phyloP scores from a whole-genome alignment of 2,113 vertebrate genomes.

The Sardina pilchardus region DNA sequence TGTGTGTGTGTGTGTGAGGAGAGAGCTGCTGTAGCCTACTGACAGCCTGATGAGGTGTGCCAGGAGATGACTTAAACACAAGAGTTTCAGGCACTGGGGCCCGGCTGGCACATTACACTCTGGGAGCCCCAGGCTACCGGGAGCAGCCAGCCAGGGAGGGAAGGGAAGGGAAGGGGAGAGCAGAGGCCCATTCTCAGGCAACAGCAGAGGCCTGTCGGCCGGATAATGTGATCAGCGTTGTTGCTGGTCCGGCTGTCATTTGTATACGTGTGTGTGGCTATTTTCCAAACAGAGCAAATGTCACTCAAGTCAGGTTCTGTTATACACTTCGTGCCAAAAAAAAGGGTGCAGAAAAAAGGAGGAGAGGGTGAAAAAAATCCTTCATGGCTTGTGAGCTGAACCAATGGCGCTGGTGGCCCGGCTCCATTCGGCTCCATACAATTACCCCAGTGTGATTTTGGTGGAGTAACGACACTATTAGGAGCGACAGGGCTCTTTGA shows the following conservation, averaged over 20 bases:
- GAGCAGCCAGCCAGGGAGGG: not conserved
- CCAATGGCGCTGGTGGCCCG: not conserved
- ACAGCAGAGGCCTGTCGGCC: not conserved
- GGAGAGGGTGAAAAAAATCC: not conserved
- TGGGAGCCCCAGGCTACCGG: not conserved
- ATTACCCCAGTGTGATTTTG: conserved; percentile 10
- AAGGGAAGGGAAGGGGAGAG: not conserved
- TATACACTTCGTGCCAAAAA: not conserved
- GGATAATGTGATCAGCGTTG: not conserved
- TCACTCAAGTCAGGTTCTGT: conserved; percentile 4
- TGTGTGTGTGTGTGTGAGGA: not conserved
- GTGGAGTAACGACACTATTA: conserved; percentile 17
- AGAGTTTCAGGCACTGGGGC: conserved; percentile 3
- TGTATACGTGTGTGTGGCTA: not conserved
- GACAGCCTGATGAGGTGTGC: conserved; percentile 8
- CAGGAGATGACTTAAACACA: conserved; percentile 14
- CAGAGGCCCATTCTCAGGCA: not conserved
- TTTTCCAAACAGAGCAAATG: not conserved
- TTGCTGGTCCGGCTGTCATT: conserved; percentile 12
- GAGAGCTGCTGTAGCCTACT: conserved; percentile 11
- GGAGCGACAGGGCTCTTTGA: conserved; percentile 8
- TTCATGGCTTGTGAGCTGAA: not conserved
- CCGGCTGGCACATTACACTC: conserved; percentile 4
- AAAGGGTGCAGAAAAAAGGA: not conserved
- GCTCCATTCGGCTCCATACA: conserved; percentile 11